Conservation (phyloP, 2,113 vertebrate species). For the Tragelaphus strepsiceros region DNA sequence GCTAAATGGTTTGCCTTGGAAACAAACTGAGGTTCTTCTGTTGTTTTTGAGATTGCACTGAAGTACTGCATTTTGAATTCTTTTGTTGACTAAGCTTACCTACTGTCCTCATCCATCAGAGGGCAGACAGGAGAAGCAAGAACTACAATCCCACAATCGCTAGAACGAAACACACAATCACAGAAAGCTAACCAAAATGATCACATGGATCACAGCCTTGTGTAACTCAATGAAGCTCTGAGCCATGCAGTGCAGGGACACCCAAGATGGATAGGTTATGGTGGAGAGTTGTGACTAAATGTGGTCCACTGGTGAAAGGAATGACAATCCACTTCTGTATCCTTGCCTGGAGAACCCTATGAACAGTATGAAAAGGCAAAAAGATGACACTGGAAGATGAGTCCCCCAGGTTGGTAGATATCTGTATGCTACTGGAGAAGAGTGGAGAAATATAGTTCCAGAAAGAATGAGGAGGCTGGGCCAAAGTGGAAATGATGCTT, state of each 20-base stretch:
- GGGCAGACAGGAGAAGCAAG: background rate
- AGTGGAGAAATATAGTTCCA: background rate
- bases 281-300: background rate
- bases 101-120: background rate
- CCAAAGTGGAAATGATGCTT: background rate
- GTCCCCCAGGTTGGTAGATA: background rate
- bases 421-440: background rate
- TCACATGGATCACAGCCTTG: background rate
- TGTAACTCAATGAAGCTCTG: background rate
- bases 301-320: background rate
- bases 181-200: background rate
- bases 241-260: background rate
- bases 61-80: background rate
- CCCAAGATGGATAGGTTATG: background rate
- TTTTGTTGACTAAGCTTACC: background rate
- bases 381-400: background rate
- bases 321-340: background rate
- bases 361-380: background rate
- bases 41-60: background rate
- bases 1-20: background rate
- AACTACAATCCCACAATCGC: background rate
- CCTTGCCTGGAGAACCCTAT: background rate
- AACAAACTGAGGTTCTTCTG: background rate
- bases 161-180: accelerated
- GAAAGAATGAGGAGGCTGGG: background rate